Base-by-base conservation (phyloP, 2,113 vertebrate genomes). In the Dendropsophus ebraccatus region DNA sequence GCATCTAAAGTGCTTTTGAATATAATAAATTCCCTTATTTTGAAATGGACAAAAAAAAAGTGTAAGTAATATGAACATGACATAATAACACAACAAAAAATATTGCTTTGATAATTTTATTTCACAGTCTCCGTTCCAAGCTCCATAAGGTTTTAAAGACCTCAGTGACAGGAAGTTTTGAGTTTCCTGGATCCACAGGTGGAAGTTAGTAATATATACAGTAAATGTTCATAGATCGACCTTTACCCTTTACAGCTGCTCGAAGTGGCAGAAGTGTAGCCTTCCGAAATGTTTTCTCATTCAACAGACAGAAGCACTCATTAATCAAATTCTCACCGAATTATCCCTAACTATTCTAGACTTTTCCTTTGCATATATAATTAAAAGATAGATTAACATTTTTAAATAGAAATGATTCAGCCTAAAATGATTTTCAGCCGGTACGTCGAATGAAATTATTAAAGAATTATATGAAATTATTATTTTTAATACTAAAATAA, bases 161-260 rank as follows among this genome's bases (percentile, higher is more conserved):
- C n/a, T n/a, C 45, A 54, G 35, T 45, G 54, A 80, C 41, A 60
- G 77, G 77, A 67, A 49, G 58, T 81, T 69, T 67, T 67, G 37
- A 35, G 47, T 37, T 82, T 82, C 58, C 25, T 35, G 45, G n/a
- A 70, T 50, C 80, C 80, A 82, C 80, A 67, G 80, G 80, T 82
- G 80, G 80, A 69, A 69, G 47, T 67, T 50, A 32, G 62, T 50
- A 82, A 82, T 50, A 35, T 17, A 69, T 30, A 70, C 17, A 70
- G 67, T 70, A 69, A 69, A 82, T 52, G 45, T 67, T 82, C 21
- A 82, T 49, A 30, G 17, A 52, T n/a, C 50, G 80, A 82, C 62
- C 79, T 82, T 69, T 82, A 50, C 47, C n/a, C 60, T 70, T 25
- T 82, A 52, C 80, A 82, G 80, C 80, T 82, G 80, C 80, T 52